Base-by-base conservation (phyloP, 2,888 invertebrate species). In the Papilio demoleus region DNA sequence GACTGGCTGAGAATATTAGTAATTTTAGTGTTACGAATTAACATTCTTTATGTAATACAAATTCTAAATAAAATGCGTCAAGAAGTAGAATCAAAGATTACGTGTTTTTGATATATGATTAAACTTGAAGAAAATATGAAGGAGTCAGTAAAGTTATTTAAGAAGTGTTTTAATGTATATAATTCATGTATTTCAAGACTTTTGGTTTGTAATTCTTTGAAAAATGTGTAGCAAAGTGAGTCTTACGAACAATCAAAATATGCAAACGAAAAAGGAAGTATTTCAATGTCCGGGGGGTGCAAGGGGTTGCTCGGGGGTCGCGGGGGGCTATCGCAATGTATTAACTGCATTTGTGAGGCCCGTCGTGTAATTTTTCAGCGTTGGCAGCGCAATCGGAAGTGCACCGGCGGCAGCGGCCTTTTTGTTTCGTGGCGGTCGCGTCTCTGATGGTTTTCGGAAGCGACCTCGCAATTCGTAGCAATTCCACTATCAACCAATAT, bases 321-420 rank as follows among this genome's bases (percentile, higher is more conserved):
- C 67, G 56, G 40, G n/a, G 22, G 72, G 80, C 77, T 76, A 76
- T 79, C 75, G 80, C 83, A 85, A 87, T 86, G 85, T 84, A 85
- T 86, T 84, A 84, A 86, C 79, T 80, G 77, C 79, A 77, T 79
- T 69, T 81, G 76, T 77, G 67, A 71, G 77, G 81, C 81, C 79
- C 76, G 81, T 81, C 79, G 77, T 81, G 88, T 88, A 90, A 92
- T 92, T 91, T 92, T 92, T 92, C 91, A 92, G 85, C 83, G 86
- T 79, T 86, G 87, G 83, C 88, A 87, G 79, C 84, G 87, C 90
- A 92, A 89, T 90, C 90, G 92, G 91, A 91, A 89, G 87, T 83
- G 83, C 84, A 85, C 85, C 85, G 86, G 86, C 84, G 86, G 79
- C 86, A 80, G 79, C 79, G 77, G 84, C 84, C 87, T 90, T 92